A percentile compares a stretch with the other conserved stretches of the same genome.
Conservation (phyloP, 2,113 vertebrate species). For the Notiomystis cincta region DNA sequence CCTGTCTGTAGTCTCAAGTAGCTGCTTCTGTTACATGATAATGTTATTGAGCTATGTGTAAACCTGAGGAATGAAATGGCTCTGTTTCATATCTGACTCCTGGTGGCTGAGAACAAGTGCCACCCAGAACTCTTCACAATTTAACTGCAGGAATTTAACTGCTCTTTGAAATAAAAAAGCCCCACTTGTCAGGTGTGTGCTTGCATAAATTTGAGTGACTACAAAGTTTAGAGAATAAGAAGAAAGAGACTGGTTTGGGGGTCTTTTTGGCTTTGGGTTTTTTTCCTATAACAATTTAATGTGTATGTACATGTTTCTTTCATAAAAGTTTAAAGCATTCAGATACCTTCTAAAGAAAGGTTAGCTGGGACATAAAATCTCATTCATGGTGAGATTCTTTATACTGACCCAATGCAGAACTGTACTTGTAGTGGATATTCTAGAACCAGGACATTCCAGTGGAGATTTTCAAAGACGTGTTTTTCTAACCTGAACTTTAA, state of each 20-base stretch:
- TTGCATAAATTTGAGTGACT: not conserved
- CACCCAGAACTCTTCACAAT: not conserved
- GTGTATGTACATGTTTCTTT: not conserved
- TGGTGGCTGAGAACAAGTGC: not conserved
- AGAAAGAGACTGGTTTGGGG: not conserved
- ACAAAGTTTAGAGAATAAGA: not conserved
- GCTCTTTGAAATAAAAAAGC: not conserved
- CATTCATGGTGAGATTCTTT: not conserved
- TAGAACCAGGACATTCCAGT: not conserved
- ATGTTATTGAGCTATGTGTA: not conserved
- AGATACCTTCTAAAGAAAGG: not conserved
- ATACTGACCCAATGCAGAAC: not conserved
- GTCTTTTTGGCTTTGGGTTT: accelerated
- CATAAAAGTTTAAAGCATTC: not conserved
- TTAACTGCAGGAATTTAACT: not conserved
- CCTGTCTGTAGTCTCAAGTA: constrained; percentile 1
- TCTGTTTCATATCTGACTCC: not conserved
- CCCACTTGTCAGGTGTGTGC: not conserved
- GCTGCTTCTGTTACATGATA: not conserved
- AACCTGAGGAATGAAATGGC: not conserved
- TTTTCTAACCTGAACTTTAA: not conserved
- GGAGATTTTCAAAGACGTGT: not conserved
- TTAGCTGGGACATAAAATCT: not conserved
- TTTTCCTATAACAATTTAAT: not conserved
- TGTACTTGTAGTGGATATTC: not conserved